A percentile compares a stretch with the other conserved stretches of the same genome.
These are phyloP conservation scores for Dexiosoma caninum DNA, from an alignment of 2,888 invertebrate genomes.

Conservation along the genomic window DNA sequence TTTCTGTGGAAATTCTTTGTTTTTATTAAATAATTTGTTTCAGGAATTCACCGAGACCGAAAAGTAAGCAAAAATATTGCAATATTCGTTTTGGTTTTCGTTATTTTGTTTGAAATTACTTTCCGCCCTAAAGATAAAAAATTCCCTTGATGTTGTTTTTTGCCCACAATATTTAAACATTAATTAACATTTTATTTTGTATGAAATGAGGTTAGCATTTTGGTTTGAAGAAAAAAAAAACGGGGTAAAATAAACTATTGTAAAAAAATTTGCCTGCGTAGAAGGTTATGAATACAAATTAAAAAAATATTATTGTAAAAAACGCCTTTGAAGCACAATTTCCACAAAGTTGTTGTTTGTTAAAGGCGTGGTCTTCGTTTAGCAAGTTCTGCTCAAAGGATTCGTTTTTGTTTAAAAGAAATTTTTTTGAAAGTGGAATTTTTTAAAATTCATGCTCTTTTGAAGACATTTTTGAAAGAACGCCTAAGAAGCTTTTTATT, in stretches of 20 bases:
- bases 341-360: too few species aligned
- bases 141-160: not conserved
- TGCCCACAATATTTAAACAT: not conserved
- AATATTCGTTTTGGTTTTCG: not conserved
- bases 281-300: not conserved
- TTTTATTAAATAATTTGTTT: not conserved
- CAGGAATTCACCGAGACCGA: not conserved
- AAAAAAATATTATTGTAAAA: too few species aligned
- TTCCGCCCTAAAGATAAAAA: slow-evolving; percentile 12
- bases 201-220: not conserved
- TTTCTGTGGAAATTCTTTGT: not conserved
- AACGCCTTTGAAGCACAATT: too few species aligned
- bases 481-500: too few species aligned
- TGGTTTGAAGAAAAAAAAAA: not conserved
- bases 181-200: slow-evolving; percentile 2
- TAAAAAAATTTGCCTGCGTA: not conserved
- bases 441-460: too few species aligned
- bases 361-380: too few species aligned
- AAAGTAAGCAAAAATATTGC: not conserved
- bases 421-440: too few species aligned
- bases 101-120: not conserved
- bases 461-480: too few species aligned
- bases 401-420: too few species aligned
- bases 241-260: not conserved
- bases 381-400: too few species aligned